phyloP scores from a whole-genome alignment of 2,888 invertebrate genomes.

The Ichneumoninae sp. region DNA sequence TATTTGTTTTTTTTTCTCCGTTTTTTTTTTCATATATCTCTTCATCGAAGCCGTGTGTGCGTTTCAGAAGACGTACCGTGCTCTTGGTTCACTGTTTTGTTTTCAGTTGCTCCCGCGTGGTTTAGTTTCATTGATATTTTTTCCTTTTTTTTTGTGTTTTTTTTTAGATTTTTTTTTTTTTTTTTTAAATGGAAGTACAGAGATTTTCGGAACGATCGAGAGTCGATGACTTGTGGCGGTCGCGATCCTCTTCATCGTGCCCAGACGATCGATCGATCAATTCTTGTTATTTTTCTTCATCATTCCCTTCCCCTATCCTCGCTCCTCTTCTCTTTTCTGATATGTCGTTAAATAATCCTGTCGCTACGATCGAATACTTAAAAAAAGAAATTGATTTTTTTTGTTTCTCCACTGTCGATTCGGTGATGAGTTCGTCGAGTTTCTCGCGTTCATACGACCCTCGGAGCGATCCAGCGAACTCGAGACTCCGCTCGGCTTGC shows the following conservation, averaged over 20 bases:
- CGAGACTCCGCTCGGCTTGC: not conserved
- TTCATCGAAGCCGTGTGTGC: slow-evolving; percentile 44
- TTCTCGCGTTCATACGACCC: slow-evolving; percentile 4
- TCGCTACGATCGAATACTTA: slow-evolving; percentile 28
- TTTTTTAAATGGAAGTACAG: slow-evolving; percentile 51
- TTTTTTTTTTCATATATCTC: slow-evolving; percentile 21
- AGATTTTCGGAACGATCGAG: slow-evolving; percentile 50
- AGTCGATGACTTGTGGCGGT: slow-evolving; percentile 29
- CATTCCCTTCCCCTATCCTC: not conserved
- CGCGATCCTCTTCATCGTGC: slow-evolving; percentile 12
- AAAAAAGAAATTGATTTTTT: not conserved
- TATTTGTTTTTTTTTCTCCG: slow-evolving; percentile 12
- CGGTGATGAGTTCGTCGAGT: not conserved
- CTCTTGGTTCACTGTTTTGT: not conserved
- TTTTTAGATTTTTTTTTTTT: not conserved
- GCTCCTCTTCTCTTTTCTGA: slow-evolving; percentile 56
- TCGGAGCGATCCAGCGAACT: slow-evolving; percentile 19
- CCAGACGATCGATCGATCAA: slow-evolving; percentile 49
- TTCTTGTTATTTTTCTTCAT: slow-evolving; percentile 51
- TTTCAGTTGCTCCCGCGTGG: slow-evolving; percentile 28
- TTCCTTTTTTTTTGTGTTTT: not conserved
- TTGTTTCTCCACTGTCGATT: not conserved
- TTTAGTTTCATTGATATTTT: not conserved
- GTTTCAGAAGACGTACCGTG: slow-evolving; percentile 44
- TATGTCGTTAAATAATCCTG: slow-evolving; percentile 57